phyloP scores from a whole-genome alignment of 1,140 invertebrate species.

The Copidosoma floridanum region DNA sequence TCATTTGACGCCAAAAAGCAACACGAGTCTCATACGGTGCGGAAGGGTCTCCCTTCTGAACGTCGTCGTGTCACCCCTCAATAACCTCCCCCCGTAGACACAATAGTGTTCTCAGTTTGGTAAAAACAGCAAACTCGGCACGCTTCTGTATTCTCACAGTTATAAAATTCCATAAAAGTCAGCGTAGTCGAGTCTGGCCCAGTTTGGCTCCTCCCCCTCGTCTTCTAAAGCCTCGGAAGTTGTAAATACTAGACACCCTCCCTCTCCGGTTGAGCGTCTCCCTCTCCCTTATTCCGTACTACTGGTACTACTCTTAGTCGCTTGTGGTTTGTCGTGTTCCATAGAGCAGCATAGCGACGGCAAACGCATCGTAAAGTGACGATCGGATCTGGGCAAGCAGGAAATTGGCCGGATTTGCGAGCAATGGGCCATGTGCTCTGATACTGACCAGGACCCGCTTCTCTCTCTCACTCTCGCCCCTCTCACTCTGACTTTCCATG shows the following conservation, averaged over 20 bases:
- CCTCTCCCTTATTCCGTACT: too few relatives aligned
- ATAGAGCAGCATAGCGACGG: not conserved
- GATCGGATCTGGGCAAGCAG: slow-evolving; percentile 52
- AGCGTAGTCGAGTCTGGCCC: too few relatives aligned
- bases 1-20: too few relatives aligned
- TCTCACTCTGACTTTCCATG: slow-evolving; percentile 24
- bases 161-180: slow-evolving; percentile 27
- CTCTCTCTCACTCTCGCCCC: not conserved
- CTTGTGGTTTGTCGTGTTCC: slow-evolving; percentile 12
- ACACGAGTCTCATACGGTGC: too few relatives aligned
- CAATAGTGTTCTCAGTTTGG: too few relatives aligned
- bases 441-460: slow-evolving; percentile 33
- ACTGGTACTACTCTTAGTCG: too few relatives aligned
- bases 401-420: slow-evolving; percentile 56
- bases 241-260: slow-evolving; percentile 17
- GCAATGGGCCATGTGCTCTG: slow-evolving; percentile 58
- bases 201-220: too few relatives aligned
- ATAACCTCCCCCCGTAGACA: not conserved
- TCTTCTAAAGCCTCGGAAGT: slow-evolving; percentile 14
- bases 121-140: too few relatives aligned
- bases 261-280: not conserved
- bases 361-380: slow-evolving; percentile 54
- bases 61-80: not conserved
- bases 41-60: too few relatives aligned
- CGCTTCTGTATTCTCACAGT: slow-evolving; percentile 7